These are phyloP conservation scores for Globicephala melas DNA, from an alignment of 2,113 vertebrate genomes.

Conservation along the genomic window DNA sequence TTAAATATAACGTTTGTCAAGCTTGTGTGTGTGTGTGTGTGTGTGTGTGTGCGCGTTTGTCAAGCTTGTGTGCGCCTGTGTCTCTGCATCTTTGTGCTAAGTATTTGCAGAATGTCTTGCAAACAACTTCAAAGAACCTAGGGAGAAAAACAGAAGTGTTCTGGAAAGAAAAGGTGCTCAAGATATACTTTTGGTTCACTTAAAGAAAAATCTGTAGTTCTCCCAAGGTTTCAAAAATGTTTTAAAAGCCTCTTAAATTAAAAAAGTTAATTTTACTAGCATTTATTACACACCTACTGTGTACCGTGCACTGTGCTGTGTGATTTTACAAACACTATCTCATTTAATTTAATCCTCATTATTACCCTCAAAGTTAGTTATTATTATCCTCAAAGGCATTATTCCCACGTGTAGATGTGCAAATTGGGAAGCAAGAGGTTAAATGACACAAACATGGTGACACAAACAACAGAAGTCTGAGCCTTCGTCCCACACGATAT, in stretches of 20 bases:
- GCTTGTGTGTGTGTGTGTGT: neutral
- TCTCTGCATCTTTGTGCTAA: neutral
- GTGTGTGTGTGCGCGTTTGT: too few relatives aligned
- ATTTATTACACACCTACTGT: neutral
- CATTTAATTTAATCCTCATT: neutral
- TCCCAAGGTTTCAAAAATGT: neutral
- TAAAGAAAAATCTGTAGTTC: neutral
- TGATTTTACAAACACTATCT: neutral
- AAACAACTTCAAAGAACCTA: neutral
- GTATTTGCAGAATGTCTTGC: neutral
- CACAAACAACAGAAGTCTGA: neutral
- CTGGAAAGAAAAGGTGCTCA: neutral
- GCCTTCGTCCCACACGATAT: rapidly evolving
- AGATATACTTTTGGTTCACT: neutral
- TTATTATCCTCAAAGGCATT: neutral
- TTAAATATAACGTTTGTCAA: neutral
- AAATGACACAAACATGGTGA: neutral
- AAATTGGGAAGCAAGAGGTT: neutral
- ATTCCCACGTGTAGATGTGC: neutral
- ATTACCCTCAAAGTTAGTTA: neutral
- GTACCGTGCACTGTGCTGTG: neutral
- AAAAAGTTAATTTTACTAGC: neutral
- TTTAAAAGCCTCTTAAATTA: neutral
- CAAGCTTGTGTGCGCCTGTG: too few relatives aligned
- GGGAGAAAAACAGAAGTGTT: neutral